phyloP scores from a whole-genome alignment of 2,113 vertebrate genomes.

The Atrichornis clamosus region DNA sequence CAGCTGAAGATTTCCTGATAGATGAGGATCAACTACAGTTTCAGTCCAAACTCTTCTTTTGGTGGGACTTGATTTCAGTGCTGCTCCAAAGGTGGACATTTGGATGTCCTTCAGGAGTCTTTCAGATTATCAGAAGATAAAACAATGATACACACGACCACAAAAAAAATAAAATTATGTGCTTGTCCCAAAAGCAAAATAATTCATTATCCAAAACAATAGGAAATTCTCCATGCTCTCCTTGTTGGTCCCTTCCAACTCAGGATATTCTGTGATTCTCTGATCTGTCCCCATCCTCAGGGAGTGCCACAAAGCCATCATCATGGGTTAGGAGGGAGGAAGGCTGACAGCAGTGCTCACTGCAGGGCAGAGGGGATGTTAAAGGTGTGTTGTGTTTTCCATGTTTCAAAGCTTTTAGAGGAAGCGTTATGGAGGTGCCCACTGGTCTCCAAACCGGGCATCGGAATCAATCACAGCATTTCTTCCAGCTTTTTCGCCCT shows the following conservation, averaged over 20 bases:
- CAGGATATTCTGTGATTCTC: background rate
- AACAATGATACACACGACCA: background rate
- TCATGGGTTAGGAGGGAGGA: background rate
- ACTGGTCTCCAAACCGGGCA: background rate
- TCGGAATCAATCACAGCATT: accelerated
- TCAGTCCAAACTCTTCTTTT: background rate
- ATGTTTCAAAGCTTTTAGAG: background rate
- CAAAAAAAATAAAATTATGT: background rate
- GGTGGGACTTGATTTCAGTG: background rate
- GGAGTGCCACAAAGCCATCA: background rate
- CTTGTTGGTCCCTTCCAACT: background rate
- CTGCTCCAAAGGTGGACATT: accelerated
- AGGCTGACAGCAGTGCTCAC: background rate
- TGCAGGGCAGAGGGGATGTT: background rate
- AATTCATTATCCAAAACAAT: background rate
- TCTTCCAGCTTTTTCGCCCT: background rate
- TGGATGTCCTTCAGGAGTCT: background rate
- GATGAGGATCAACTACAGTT: accelerated
- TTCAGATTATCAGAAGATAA: background rate
- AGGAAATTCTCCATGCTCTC: background rate
- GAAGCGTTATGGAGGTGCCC: accelerated
- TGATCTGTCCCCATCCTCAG: accelerated
- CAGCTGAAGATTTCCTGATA: background rate
- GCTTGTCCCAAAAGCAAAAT: background rate
- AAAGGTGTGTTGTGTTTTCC: background rate